These are phyloP conservation scores for Meiosimyza platycephala DNA, from an alignment of 2,888 invertebrate species.

Conservation along the genomic window DNA sequence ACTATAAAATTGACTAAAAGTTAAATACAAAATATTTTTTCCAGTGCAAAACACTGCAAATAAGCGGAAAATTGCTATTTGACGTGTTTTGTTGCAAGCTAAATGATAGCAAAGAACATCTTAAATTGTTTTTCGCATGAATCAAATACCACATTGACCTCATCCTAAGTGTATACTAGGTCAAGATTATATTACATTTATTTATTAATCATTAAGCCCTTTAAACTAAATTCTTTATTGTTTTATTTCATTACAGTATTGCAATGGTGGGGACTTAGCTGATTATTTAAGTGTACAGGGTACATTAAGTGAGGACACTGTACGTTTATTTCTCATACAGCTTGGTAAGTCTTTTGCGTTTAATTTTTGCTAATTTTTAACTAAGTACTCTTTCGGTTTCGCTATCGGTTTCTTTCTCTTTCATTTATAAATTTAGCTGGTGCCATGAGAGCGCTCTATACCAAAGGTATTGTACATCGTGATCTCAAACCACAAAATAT, in stretches of 20 bases:
- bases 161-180: conserved; percentile 1
- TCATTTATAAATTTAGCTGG: conserved; percentile 73
- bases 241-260: conserved; percentile 78
- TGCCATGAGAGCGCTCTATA: conserved; percentile 97
- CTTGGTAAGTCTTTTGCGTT: conserved; percentile 73
- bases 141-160: background rate
- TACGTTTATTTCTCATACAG: conserved; percentile 93
- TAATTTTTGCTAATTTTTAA: conserved; percentile 11
- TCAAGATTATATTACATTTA: conserved; percentile 6
- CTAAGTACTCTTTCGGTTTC: background rate
- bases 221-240: background rate
- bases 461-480: conserved; percentile 97
- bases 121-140: no score
- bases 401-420: conserved; percentile 38
- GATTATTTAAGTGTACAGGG: conserved; percentile 96
- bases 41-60: no score
- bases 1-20: no score
- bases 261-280: conserved; percentile 98
- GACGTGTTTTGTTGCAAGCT: no score
- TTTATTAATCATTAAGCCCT: conserved; percentile 25
- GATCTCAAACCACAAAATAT: conserved; percentile 99
- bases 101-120: no score
- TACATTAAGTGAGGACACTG: conserved; percentile 96
- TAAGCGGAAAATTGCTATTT: no score
- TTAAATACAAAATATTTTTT: no score